Percentiles rank a stretch among this genome's conserved stretches.
Evolutionary conservation across 2,113 vertebrate genomes (phyloP).

Genomic region (Danionella cerebrum): DNA sequence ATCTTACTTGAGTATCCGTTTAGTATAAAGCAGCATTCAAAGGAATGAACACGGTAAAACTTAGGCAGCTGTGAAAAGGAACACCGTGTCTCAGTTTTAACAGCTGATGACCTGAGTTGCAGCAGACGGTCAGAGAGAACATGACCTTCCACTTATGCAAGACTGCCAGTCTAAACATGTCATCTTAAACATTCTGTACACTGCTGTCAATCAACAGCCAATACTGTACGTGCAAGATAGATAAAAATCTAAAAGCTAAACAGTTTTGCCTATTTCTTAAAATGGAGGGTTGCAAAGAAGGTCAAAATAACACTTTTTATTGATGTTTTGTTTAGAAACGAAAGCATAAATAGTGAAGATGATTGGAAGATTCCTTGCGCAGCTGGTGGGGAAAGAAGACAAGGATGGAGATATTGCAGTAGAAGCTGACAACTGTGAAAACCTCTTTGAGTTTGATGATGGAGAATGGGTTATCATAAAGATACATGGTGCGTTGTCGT

Average conservation of each 20-base stretch:
- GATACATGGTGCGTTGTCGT: slow-evolving; percentile 51
- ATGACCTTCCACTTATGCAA: background rate
- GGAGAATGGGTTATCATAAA: slow-evolving; percentile 64
- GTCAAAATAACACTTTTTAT: background rate
- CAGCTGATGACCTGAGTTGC: background rate
- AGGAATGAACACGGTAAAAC: slow-evolving; percentile 27
- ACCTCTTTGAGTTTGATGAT: slow-evolving; percentile 60
- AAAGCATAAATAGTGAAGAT: slow-evolving; percentile 41
- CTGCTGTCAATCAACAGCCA: background rate
- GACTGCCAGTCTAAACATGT: background rate
- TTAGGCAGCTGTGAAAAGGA: slow-evolving; percentile 1
- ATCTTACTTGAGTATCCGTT: no score
- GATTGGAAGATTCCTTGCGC: slow-evolving; percentile 59
- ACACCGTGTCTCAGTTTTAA: background rate
- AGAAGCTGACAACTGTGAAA: slow-evolving; percentile 25
- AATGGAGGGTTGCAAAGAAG: no score
- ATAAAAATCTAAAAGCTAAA: background rate
- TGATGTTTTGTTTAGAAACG: background rate
- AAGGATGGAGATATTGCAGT: slow-evolving; percentile 16
- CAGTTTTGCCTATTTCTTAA: no score
- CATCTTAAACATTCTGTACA: background rate
- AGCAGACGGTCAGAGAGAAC: background rate
- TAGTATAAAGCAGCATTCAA: slow-evolving; percentile 9
- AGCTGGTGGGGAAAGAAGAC: slow-evolving; percentile 47
- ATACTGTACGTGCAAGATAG: background rate